phyloP scores from a whole-genome alignment of 1,140 invertebrate species.

The Aphelinus atriplicis region DNA sequence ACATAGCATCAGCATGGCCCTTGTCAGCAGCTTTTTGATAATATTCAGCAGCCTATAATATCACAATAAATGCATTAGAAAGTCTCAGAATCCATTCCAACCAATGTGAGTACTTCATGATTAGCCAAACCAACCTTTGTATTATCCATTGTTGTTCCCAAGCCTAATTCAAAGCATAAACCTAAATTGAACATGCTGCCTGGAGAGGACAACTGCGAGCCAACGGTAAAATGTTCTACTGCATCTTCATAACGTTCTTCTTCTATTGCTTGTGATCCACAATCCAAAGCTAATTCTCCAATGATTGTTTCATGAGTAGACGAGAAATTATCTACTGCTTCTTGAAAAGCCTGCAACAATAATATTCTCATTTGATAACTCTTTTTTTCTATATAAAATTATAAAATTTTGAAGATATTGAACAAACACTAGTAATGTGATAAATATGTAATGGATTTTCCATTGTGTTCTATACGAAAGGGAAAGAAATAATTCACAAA shows the following conservation, averaged over 20 bases:
- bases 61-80: not conserved
- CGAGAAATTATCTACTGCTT: constrained; percentile 51
- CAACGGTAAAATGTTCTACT: constrained; percentile 62
- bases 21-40: constrained; percentile 69
- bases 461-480: too few species aligned
- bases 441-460: too few species aligned
- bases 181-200: constrained; percentile 72
- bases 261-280: constrained; percentile 58
- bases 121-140: constrained; percentile 59
- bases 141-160: constrained; percentile 69
- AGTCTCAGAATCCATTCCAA: not conserved
- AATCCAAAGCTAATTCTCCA: constrained; percentile 59
- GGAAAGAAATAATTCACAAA: not conserved
- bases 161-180: constrained; percentile 71
- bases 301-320: constrained; percentile 49
- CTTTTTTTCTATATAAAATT: too few species aligned
- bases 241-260: constrained; percentile 58
- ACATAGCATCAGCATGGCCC: constrained; percentile 71
- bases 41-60: constrained; percentile 69
- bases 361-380: not conserved
- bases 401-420: too few species aligned
- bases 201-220: constrained; percentile 67
- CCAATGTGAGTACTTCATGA: constrained; percentile 15
- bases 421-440: too few species aligned
- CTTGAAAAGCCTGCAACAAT: constrained; percentile 48